These are phyloP conservation scores for Formica selysi DNA, from an alignment of 1,140 invertebrate genomes.

Conservation along the genomic window DNA sequence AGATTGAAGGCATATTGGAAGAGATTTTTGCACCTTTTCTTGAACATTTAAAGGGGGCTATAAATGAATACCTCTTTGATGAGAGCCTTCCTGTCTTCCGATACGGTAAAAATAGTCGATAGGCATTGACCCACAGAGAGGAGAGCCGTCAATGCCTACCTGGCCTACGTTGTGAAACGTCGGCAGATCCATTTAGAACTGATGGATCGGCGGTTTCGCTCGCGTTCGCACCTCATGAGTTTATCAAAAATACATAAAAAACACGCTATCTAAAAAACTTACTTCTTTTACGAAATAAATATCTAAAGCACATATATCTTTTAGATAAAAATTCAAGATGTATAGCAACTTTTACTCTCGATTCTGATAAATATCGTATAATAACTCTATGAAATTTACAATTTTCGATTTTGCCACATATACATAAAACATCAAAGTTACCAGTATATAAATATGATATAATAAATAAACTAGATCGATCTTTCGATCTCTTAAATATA, in stretches of 20 bases:
- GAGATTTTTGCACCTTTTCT: constrained; percentile 16
- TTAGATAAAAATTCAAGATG: background rate
- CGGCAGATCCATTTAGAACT: constrained; percentile 21
- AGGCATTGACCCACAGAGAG: constrained; percentile 53
- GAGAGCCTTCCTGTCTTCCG: constrained; percentile 29
- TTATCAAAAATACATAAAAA: background rate
- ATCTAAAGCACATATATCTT: background rate
- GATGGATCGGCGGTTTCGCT: background rate
- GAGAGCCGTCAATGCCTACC: constrained; percentile 26
- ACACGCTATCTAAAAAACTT: background rate
- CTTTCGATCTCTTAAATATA: background rate
- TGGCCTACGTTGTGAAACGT: constrained; percentile 28
- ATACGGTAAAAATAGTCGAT: constrained; percentile 56
- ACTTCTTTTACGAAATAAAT: background rate
- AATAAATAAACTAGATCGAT: constrained; percentile 13
- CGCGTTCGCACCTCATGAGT: background rate
- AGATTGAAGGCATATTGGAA: background rate
- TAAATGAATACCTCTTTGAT: background rate
- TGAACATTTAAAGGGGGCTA: constrained; percentile 9
- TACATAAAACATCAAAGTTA: background rate
- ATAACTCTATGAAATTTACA: background rate
- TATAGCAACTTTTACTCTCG: background rate
- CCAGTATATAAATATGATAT: background rate
- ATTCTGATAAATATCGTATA: background rate
- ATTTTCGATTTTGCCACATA: background rate